Conservation (phyloP, 2,888 invertebrate genomes). For the Scaptomyza parva region DNA sequence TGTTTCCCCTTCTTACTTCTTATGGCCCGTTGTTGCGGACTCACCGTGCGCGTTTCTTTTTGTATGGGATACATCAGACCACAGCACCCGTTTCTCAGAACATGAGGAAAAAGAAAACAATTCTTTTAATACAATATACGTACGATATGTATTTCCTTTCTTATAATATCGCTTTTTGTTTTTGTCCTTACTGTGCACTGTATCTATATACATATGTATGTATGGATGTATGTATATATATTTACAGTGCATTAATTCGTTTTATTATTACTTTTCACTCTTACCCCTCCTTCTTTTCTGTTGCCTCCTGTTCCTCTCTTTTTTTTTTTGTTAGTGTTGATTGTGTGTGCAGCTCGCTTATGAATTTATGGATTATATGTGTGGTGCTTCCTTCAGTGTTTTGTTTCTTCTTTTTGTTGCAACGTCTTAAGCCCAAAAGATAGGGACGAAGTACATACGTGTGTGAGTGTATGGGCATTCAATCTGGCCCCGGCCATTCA, state of each 20-base stretch:
- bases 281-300: constrained; percentile 28
- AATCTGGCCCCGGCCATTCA: constrained; percentile 2
- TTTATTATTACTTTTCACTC: constrained; percentile 60
- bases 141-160: constrained; percentile 30
- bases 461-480: constrained; percentile 6
- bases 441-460: constrained; percentile 16
- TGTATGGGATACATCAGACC: constrained; percentile 14
- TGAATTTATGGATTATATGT: constrained; percentile 63
- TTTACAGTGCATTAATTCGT: constrained; percentile 59
- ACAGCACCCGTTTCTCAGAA: constrained; percentile 55
- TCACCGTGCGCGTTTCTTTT: constrained; percentile 34
- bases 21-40: constrained; percentile 1
- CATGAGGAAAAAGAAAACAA: constrained; percentile 57
- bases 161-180: constrained; percentile 39
- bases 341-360: constrained; percentile 41
- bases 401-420: constrained; percentile 17
- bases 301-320: constrained; percentile 6
- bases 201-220: constrained; percentile 7
- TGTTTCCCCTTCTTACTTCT: constrained; percentile 9
- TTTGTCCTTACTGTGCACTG: constrained; percentile 47
- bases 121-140: constrained; percentile 45
- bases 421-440: constrained; percentile 36
- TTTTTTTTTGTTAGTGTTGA: constrained; percentile 27
- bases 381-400: constrained; percentile 12
- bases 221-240: constrained; percentile 9